Evolutionary conservation across 2,888 invertebrate genomes (phyloP).

Genomic region (Andrena camellia): DNA sequence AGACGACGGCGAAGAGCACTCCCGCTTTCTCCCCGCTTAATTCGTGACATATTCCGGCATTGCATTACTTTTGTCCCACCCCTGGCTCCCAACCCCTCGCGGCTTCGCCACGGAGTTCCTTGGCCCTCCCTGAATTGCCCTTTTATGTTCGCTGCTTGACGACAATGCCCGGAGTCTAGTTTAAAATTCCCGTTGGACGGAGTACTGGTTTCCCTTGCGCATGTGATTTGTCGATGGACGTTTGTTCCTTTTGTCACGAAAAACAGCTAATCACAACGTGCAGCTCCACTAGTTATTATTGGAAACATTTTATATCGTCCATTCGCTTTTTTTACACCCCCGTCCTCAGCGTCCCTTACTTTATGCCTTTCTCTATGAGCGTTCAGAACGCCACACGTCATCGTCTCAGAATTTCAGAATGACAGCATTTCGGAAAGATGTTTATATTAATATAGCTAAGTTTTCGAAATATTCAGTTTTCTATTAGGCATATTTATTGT

Average conservation of each 20-base stretch:
- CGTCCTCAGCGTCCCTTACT: no score
- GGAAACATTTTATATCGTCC: no score
- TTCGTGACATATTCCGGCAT: constrained; percentile 84
- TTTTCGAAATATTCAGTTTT: no score
- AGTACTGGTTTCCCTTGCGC: neutral
- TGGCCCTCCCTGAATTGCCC: constrained; percentile 64
- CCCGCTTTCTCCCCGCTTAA: constrained; percentile 82
- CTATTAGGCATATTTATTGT: no score
- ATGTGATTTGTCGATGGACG: constrained; percentile 14
- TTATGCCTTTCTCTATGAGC: no score
- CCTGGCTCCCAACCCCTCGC: constrained; percentile 66
- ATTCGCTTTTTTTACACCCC: no score
- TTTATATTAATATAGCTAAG: no score
- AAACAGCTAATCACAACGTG: neutral
- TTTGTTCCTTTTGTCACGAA: neutral
- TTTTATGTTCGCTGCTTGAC: constrained; percentile 67
- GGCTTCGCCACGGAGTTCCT: constrained; percentile 61
- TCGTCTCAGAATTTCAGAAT: no score
- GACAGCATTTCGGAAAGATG: no score
- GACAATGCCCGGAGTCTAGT: constrained; percentile 43
- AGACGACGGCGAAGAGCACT: constrained; percentile 80
- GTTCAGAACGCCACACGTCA: no score
- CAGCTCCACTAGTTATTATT: neutral
- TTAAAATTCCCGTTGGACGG: constrained; percentile 46
- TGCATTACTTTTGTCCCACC: constrained; percentile 81